These are phyloP conservation scores for Camponotus floridanus DNA, from an alignment of 1,140 invertebrate species.

Conservation along the genomic window DNA sequence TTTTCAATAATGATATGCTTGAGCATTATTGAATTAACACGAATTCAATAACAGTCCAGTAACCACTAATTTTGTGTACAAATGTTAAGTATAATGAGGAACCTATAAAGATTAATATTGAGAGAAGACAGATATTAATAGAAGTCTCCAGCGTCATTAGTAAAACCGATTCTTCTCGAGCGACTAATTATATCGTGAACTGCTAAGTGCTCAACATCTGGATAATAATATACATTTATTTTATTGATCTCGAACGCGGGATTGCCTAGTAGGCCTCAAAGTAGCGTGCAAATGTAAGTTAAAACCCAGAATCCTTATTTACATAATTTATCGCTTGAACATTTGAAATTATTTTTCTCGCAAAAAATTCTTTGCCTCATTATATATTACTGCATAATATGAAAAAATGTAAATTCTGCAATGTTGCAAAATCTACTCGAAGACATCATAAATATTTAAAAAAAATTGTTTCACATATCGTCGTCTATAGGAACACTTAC, in stretches of 20 bases:
- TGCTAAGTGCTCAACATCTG: conserved; percentile 5
- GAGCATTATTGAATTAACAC: neutral
- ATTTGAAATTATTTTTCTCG: neutral
- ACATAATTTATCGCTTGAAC: neutral
- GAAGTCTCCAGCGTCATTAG: conserved; percentile 3
- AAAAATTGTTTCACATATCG: neutral
- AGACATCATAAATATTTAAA: too few species aligned
- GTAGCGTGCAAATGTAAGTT: neutral
- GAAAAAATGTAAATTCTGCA: too few species aligned
- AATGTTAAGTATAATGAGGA: conserved; percentile 7
- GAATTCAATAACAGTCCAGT: neutral
- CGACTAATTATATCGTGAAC: conserved; percentile 17
- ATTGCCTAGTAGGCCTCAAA: neutral
- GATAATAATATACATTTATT: conserved; percentile 30
- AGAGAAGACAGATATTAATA: neutral
- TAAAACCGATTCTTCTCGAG: conserved; percentile 20
- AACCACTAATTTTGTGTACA: neutral
- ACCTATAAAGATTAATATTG: conserved; percentile 7
- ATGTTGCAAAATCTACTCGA: too few species aligned
- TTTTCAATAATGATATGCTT: neutral
- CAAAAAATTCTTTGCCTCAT: neutral
- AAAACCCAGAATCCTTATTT: neutral
- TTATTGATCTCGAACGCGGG: neutral
- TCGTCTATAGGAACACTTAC: neutral
- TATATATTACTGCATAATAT: neutral